These are phyloP conservation scores for Shargacucullia verbasci DNA, from an alignment of 2,888 invertebrate species.

Conservation along the genomic window DNA sequence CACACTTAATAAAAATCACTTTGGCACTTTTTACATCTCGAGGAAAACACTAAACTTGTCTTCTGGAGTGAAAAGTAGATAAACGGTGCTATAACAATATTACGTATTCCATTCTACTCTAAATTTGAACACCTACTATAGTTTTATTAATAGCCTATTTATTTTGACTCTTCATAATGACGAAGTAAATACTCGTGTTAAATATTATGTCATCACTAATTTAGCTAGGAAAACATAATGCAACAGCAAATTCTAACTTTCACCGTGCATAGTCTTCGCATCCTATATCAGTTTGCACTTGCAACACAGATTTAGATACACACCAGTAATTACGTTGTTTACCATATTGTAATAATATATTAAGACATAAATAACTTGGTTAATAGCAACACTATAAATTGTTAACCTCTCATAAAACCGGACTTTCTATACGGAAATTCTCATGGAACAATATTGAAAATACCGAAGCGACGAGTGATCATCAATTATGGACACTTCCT, in stretches of 20 bases:
- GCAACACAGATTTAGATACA: slow-evolving; percentile 18
- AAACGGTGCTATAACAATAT: no score
- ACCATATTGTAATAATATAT: slow-evolving; percentile 19
- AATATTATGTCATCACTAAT: neutral
- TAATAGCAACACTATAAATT: slow-evolving; percentile 37
- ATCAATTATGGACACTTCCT: slow-evolving; percentile 57
- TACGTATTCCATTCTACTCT: no score
- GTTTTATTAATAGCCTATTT: no score
- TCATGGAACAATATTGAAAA: slow-evolving; percentile 54
- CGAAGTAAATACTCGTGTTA: neutral
- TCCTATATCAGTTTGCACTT: slow-evolving; percentile 17
- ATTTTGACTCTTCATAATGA: neutral
- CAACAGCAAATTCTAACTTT: slow-evolving; percentile 11
- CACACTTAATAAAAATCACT: no score
- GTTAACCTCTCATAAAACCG: slow-evolving; percentile 49
- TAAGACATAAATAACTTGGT: slow-evolving; percentile 25
- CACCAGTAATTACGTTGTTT: slow-evolving; percentile 22
- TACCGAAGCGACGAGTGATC: slow-evolving; percentile 36
- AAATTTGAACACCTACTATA: no score
- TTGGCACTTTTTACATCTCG: no score
- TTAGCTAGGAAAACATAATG: neutral
- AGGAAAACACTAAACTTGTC: no score
- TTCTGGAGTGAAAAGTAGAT: no score
- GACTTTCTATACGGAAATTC: slow-evolving; percentile 64
- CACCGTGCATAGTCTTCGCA: slow-evolving; percentile 12